A percentile compares a stretch with the other conserved stretches of the same genome.
Conservation (phyloP, 2,888 invertebrate genomes). For the Epinotia brunnichana region DNA sequence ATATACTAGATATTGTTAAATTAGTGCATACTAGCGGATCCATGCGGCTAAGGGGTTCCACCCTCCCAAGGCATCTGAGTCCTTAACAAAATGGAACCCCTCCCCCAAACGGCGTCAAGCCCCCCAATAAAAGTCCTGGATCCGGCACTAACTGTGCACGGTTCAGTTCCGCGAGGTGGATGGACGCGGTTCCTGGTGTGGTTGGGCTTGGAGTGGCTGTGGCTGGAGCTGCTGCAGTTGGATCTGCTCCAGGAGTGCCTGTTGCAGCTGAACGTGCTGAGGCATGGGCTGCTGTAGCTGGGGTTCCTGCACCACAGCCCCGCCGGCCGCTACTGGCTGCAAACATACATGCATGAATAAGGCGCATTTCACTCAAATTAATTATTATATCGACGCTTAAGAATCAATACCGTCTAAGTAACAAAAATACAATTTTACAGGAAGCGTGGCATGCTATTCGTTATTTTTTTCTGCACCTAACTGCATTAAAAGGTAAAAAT, state of each 20-base stretch:
- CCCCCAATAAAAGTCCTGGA: too few species aligned
- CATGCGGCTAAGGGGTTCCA: too few species aligned
- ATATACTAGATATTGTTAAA: conserved; percentile 51
- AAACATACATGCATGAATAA: not conserved
- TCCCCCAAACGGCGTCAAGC: too few species aligned
- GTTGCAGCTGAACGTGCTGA: not conserved
- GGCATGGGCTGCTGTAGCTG: conserved; percentile 75
- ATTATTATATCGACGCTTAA: too few species aligned
- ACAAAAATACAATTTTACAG: too few species aligned
- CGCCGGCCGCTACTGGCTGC: conserved; percentile 3
- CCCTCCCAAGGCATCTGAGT: too few species aligned
- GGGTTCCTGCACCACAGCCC: conserved; percentile 49
- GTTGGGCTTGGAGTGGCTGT: conserved; percentile 72
- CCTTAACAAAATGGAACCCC: too few species aligned
- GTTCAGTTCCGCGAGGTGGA: conserved; percentile 38
- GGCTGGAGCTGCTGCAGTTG: conserved; percentile 68
- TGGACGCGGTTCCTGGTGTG: conserved; percentile 55
- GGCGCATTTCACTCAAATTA: not conserved
- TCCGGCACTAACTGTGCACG: conserved; percentile 57
- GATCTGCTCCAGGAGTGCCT: not conserved
- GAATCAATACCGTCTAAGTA: too few species aligned
- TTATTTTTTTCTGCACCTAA: too few species aligned
- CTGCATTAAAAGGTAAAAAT: too few species aligned
- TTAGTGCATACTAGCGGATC: too few species aligned
- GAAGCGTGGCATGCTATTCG: too few species aligned